Percentiles rank a stretch among this genome's conserved stretches.
phyloP scores from a whole-genome alignment of 1,140 invertebrate species.

The Piezodorus guildinii region DNA sequence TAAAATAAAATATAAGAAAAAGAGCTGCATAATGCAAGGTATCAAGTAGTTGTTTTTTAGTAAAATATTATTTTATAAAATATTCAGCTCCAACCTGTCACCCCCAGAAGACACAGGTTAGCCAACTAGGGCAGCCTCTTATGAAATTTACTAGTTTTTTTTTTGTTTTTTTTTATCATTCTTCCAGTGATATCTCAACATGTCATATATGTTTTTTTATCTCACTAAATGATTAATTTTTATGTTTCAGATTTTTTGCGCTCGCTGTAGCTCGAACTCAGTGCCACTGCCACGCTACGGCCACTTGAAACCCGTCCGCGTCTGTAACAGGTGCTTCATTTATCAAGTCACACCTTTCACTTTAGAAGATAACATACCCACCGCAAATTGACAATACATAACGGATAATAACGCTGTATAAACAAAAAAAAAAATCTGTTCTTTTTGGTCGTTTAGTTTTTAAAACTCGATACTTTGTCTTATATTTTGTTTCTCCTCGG shows the following conservation, averaged over 20 bases:
- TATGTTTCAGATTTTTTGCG: slow-evolving; percentile 72
- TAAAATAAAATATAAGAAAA: too few relatives aligned
- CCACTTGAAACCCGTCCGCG: slow-evolving; percentile 80
- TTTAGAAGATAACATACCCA: slow-evolving; percentile 19
- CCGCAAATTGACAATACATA: slow-evolving; percentile 15
- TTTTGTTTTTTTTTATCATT: too few relatives aligned
- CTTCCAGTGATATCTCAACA: too few relatives aligned
- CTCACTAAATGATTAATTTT: slow-evolving; percentile 4
- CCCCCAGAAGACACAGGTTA: too few relatives aligned
- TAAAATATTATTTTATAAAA: too few relatives aligned
- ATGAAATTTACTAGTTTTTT: too few relatives aligned
- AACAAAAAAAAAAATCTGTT: background rate
- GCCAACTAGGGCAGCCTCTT: too few relatives aligned
- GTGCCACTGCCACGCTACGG: slow-evolving; percentile 87
- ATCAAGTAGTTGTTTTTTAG: too few relatives aligned
- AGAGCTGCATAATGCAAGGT: too few relatives aligned
- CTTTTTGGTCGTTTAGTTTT: background rate
- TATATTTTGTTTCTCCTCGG: slow-evolving; percentile 1
- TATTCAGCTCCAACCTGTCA: too few relatives aligned
- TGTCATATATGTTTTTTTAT: background rate
- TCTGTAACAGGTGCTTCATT: slow-evolving; percentile 85
- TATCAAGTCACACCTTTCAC: slow-evolving; percentile 57
- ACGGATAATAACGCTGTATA: background rate
- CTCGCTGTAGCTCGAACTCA: slow-evolving; percentile 82
- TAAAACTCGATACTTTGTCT: slow-evolving; percentile 2